phyloP scores from a whole-genome alignment of 2,113 vertebrate genomes.

The Alethe castanea region DNA sequence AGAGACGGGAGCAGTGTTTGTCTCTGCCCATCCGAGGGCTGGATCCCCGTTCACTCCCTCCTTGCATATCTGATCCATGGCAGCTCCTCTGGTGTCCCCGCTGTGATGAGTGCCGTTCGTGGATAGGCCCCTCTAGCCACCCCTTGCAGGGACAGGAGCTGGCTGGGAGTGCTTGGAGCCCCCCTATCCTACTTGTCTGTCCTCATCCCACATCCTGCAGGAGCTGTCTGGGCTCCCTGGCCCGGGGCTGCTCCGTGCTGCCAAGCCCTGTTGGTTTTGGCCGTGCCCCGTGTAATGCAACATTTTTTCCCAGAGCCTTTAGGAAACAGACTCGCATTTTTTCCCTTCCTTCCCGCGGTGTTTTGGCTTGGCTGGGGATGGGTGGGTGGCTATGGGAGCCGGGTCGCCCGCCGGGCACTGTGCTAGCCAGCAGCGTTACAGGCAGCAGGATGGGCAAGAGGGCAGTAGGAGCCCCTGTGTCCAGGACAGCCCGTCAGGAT shows the following conservation, averaged over 20 bases:
- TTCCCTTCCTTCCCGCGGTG: neutral
- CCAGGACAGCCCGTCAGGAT: accelerated
- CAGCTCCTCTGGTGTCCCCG: neutral
- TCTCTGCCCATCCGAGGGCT: accelerated
- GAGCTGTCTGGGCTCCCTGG: slow-evolving; percentile 45
- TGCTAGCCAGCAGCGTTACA: accelerated
- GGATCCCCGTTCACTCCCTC: neutral
- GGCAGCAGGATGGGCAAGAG: neutral
- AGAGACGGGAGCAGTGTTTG: neutral
- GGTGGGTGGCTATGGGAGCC: neutral
- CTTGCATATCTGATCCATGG: neutral
- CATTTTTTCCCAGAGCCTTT: slow-evolving; percentile 53
- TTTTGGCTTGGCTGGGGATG: neutral
- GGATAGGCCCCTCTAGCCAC: neutral
- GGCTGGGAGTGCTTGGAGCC: neutral
- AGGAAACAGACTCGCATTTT: slow-evolving; percentile 50
- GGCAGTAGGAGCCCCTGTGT: neutral
- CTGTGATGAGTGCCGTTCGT: accelerated
- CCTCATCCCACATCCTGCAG: slow-evolving; percentile 43
- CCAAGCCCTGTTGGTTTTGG: slow-evolving; percentile 63
- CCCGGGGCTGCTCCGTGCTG: neutral
- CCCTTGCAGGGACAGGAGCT: neutral
- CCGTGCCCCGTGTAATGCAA: neutral
- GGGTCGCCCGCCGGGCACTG: neutral
- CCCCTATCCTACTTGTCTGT: neutral